A percentile compares a stretch with the other conserved stretches of the same genome.
phyloP scores from a whole-genome alignment of 2,797 vertebrate genomes.

The Pipistrellus kuhlii region DNA sequence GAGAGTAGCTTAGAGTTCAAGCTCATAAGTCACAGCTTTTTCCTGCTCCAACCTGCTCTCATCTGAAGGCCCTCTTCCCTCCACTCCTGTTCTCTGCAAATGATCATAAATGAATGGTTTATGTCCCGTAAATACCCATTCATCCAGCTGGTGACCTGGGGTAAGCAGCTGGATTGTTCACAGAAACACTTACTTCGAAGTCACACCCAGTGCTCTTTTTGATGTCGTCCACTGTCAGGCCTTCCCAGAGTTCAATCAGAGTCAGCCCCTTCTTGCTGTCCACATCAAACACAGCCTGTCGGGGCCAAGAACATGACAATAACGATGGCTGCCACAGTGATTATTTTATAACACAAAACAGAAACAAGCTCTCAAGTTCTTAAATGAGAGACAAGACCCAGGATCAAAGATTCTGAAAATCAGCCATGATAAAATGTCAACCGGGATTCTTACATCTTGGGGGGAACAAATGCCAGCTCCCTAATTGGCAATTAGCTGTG shows the following conservation, averaged over 20 bases:
- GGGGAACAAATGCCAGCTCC: neutral
- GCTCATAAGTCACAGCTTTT: neutral
- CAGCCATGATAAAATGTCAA: neutral
- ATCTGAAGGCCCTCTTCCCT: neutral
- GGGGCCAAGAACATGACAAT: slow-evolving; percentile 59
- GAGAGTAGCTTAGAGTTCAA: neutral
- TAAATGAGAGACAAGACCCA: slow-evolving; percentile 20
- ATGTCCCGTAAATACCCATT: neutral
- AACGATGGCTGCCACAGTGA: slow-evolving; percentile 10
- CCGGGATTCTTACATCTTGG: neutral
- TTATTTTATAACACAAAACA: slow-evolving; percentile 15
- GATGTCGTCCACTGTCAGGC: slow-evolving; percentile 95
- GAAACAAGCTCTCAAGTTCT: slow-evolving; percentile 44
- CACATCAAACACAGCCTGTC: slow-evolving; percentile 97
- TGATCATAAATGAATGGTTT: slow-evolving; percentile 37
- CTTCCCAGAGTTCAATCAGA: slow-evolving; percentile 96
- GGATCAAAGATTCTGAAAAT: slow-evolving; percentile 36
- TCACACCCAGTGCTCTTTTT: slow-evolving; percentile 94
- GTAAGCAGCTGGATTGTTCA: neutral
- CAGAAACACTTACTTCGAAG: slow-evolving; percentile 91
- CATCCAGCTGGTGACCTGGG: neutral
- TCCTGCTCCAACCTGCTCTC: slow-evolving; percentile 49
- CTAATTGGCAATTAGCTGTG: neutral
- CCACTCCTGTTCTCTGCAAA: slow-evolving; percentile 51
- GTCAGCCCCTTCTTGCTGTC: slow-evolving; percentile 94